Evolutionary conservation across 2,888 invertebrate genomes (phyloP).

Genomic region (Notodonta dromedarius): DNA sequence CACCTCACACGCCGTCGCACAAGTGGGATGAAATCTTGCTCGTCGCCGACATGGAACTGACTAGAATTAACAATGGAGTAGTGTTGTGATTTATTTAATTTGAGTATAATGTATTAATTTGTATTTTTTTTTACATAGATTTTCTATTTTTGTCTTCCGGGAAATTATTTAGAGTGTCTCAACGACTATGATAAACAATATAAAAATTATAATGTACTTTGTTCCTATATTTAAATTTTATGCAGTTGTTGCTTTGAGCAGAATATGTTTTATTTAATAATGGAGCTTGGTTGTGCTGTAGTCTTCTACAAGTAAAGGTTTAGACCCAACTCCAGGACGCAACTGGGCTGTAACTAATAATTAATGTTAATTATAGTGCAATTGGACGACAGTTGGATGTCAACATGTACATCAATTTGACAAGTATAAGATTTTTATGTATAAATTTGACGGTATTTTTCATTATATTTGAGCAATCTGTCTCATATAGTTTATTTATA

Average conservation of each 20-base stretch:
- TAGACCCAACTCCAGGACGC: not conserved
- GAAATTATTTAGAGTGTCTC: constrained; percentile 46
- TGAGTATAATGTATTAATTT: constrained; percentile 45
- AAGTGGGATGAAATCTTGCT: constrained; percentile 84
- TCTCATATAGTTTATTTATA: not conserved
- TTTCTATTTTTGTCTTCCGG: constrained; percentile 70
- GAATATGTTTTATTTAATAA: constrained; percentile 36
- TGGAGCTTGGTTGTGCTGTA: not conserved
- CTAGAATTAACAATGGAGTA: constrained; percentile 80
- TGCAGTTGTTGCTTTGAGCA: constrained; percentile 65
- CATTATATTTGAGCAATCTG: not conserved
- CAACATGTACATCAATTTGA: not conserved
- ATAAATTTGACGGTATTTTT: constrained; percentile 1
- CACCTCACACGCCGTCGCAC: constrained; percentile 77
- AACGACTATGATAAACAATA: constrained; percentile 38
- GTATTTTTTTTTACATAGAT: constrained; percentile 52
- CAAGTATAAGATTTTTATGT: constrained; percentile 1
- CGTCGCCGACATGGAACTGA: constrained; percentile 84
- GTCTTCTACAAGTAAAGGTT: not conserved
- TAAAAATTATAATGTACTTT: constrained; percentile 50
- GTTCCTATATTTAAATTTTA: constrained; percentile 71
- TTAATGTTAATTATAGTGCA: constrained; percentile 11
- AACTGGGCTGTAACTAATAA: constrained; percentile 7
- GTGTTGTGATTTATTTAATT: constrained; percentile 60
- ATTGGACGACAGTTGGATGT: constrained; percentile 14